These are phyloP conservation scores for Cariama cristata DNA, from an alignment of 2,113 vertebrate genomes.

Conservation along the genomic window DNA sequence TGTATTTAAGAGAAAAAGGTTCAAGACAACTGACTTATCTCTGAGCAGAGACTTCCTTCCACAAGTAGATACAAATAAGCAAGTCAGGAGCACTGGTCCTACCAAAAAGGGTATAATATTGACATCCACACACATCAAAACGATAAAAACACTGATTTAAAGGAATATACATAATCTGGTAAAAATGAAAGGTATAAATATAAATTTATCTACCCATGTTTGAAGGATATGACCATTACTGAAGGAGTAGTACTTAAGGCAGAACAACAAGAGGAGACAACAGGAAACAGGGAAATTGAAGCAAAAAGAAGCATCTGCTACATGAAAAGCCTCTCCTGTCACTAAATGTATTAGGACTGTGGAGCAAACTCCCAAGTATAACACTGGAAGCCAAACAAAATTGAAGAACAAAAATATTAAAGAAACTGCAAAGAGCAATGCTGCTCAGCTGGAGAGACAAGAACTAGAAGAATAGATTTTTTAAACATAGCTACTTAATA, in stretches of 20 bases:
- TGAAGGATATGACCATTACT: background rate
- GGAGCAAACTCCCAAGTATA: background rate
- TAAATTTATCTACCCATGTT: background rate
- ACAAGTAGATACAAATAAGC: background rate
- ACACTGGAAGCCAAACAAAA: background rate
- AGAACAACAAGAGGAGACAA: conserved; percentile 4
- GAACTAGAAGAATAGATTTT: background rate
- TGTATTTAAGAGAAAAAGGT: background rate
- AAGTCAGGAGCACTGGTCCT: background rate
- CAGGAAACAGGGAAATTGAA: background rate
- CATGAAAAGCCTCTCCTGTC: background rate
- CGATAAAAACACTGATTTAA: background rate
- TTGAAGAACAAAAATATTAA: background rate
- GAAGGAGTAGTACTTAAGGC: background rate
- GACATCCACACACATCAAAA: background rate
- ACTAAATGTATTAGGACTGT: background rate
- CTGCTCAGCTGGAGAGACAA: background rate
- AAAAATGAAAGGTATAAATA: background rate
- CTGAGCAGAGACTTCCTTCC: background rate
- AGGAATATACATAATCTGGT: background rate
- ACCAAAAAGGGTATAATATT: background rate
- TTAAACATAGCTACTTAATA: background rate
- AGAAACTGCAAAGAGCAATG: background rate
- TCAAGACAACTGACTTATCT: background rate
- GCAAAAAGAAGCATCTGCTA: background rate